Base-by-base conservation (phyloP, 2,888 invertebrate species). In the Catocala sponsa region DNA sequence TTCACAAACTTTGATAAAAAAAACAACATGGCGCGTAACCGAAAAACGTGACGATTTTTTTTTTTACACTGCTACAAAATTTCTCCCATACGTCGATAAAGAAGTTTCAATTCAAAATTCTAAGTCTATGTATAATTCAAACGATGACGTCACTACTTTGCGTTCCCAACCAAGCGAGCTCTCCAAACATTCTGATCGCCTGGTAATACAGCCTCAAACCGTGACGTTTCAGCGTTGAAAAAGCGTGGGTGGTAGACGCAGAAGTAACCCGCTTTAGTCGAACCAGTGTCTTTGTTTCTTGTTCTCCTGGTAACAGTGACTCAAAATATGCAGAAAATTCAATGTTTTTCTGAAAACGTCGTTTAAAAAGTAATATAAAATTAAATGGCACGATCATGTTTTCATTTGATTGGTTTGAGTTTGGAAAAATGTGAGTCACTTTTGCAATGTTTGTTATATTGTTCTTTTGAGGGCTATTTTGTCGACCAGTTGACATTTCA, bases 261-360 rank as follows among this genome's bases (percentile, higher is more conserved):
- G 35, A 35, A 55, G 10, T 38, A 33, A 49, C 56, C 13, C 4
- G 9, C 10, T 13, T 10, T 44, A n/a, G 32, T 13, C 32, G 9
- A 55, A 35, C 0, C n/a, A 55, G 49, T 50, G 55, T 51, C 59
- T 15, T n/a, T 48, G 7, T 42, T 44, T 72, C 80, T 70, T 91
- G 87, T 11, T 63, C 13, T 64, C 90, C 90, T 88, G 65, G 90
- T 91, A 67, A 32, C 42, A 25, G 55, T 63, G 76, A 72, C 83
- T 85, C 85, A 77, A 91, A 93, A 92, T 92, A 91, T 91, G 92
- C 91, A 92, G 91, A 92, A 92, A 91, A 90, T 89, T 86, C 85
- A 84, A 84, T 84, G 88, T 88, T 91, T 92, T 91, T 90, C 82
- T 86, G 87, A 86, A 79, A 79, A 87, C 76, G 63, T 69, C 63